phyloP scores from a whole-genome alignment of 1,140 invertebrate genomes.

The Musca vetustissima region DNA sequence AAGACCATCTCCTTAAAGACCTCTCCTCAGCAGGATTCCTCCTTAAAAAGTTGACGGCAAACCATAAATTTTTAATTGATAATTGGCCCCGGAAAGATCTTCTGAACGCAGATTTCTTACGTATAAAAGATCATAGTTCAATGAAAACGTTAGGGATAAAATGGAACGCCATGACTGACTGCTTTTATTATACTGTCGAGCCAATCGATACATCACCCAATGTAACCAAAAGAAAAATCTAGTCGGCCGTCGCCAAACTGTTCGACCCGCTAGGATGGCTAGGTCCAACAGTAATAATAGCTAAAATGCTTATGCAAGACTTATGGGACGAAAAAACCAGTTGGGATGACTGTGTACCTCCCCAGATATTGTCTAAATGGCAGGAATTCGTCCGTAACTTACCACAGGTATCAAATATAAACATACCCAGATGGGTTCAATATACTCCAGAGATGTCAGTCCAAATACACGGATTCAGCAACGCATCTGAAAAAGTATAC shows the following conservation, averaged over 20 bases:
- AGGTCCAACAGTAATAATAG: neutral
- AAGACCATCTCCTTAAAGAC: neutral
- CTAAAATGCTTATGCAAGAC: neutral
- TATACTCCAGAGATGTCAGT: neutral
- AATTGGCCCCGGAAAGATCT: constrained; percentile 1
- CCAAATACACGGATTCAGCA: constrained; percentile 4
- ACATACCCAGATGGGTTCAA: constrained; percentile 1
- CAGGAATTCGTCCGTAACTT: neutral
- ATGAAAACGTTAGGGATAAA: neutral
- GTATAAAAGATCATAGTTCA: too few species aligned
- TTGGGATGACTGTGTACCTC: neutral
- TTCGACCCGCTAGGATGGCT: neutral
- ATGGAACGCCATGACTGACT: constrained; percentile 10
- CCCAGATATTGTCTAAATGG: neutral
- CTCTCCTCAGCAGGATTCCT: neutral
- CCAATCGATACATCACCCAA: neutral
- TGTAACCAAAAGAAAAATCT: neutral
- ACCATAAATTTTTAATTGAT: neutral
- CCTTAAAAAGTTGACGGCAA: neutral
- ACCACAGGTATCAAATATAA: neutral
- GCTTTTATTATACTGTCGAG: neutral
- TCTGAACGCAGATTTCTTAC: neutral
- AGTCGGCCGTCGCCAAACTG: neutral
- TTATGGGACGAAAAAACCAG: neutral
- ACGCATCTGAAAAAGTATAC: neutral